Percentiles rank a stretch among this genome's conserved stretches.
Evolutionary conservation across 2,797 vertebrate species (phyloP).

Genomic region (Characodon lateralis): DNA sequence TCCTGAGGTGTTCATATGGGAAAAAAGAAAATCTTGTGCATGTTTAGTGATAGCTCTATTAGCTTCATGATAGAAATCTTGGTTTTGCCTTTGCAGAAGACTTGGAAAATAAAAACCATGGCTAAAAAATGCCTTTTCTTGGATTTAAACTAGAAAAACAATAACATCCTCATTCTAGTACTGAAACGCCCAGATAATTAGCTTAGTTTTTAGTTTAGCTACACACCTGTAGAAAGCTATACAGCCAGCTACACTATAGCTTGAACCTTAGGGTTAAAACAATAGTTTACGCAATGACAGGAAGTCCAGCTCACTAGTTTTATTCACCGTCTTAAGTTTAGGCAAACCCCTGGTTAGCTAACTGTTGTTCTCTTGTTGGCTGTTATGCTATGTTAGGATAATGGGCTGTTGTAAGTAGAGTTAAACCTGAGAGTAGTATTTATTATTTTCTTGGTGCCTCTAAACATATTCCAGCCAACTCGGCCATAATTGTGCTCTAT

Average conservation of each 20-base stretch:
- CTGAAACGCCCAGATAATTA: neutral
- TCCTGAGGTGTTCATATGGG: neutral
- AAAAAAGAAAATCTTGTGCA: neutral
- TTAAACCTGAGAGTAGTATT: neutral
- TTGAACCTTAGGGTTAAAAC: neutral
- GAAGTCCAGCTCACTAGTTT: neutral
- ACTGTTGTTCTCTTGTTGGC: neutral
- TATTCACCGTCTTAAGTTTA: neutral
- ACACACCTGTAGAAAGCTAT: neutral
- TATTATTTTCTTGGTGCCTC: constrained; percentile 6
- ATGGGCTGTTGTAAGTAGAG: neutral
- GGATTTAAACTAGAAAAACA: neutral
- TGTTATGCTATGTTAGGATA: neutral
- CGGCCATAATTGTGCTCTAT: constrained; percentile 5
- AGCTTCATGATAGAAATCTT: constrained; percentile 2
- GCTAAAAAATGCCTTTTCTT: neutral
- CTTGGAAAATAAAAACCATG: neutral
- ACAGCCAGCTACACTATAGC: neutral
- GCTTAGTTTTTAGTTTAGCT: neutral
- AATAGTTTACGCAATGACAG: neutral
- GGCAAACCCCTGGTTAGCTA: neutral
- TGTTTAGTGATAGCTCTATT: neutral
- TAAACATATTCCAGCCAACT: constrained; percentile 16
- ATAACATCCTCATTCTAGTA: neutral
- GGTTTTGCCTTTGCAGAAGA: constrained; percentile 2